Evolutionary conservation across 64 coral and sea anemone species (phyloP), one percentile per base, ranked within the genome.

Genomic region (Cladopsammia gracilis): DNA sequence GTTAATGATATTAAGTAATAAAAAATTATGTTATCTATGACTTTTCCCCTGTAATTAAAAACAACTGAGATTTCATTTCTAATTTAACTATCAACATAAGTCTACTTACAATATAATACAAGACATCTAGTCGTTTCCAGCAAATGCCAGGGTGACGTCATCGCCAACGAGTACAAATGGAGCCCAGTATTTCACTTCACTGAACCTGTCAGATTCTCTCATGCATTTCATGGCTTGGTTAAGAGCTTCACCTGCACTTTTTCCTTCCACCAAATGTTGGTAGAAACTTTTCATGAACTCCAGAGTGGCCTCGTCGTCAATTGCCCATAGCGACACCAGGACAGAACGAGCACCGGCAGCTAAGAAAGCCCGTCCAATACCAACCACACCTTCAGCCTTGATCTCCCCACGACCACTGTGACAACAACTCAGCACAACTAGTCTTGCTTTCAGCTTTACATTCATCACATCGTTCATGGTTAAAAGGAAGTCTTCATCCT

Each of bases 391-490:
- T 7, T 86, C 83, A 20, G 83, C 20, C 14, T 71, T 86, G 23
- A 56, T 86, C 20, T 86, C 83, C 13, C 64, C 83, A 52, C 62
- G 62, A 54, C 62, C 83, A 45, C 83, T 86, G 10, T 82, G 78
- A 71, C 83, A 86, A 42, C 62, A 86, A n/a, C 62, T 71, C 4
- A 86, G 64, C 64, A 86, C 83, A 7, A 86, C 83, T 10, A 86
- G 43, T 15, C 65, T 34, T 13, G 85, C 67, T 11, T 20, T 16
- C 26, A 87, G 46, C 71, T 49, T 51, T 43, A 16, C 50, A 18
- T 87, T 42, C 11, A 70, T 20, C 44, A 49, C 68, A 24, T 87
- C 83, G 0, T 11, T 69, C 2, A 85, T 85, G 9, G 82, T 85
- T 62, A 85, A 69, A 15, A 85, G 14, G 13, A 26, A 87, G 14